These are phyloP conservation scores for Moxostoma hubbsi DNA, from an alignment of 2,797 vertebrate species.

Conservation along the genomic window DNA sequence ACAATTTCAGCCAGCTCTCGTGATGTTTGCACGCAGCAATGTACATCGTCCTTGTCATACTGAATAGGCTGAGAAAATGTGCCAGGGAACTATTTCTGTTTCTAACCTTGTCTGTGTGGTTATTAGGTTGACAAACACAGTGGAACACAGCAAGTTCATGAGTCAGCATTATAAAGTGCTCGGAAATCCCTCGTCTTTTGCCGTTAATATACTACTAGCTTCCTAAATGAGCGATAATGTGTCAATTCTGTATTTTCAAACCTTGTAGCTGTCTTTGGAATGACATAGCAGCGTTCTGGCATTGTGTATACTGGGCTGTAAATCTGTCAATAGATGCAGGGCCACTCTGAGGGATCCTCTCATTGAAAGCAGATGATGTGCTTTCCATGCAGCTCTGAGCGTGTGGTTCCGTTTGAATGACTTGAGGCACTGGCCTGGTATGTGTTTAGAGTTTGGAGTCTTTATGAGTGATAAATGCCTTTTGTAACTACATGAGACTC, in stretches of 20 bases:
- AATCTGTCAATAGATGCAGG: slow-evolving; percentile 9
- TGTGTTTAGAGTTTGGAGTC: slow-evolving; percentile 53
- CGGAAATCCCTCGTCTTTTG: too few relatives aligned
- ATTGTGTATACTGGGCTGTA: too few relatives aligned
- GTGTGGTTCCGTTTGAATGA: slow-evolving; percentile 7
- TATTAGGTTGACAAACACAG: background rate
- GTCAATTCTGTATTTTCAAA: too few relatives aligned
- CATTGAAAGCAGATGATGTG: slow-evolving; percentile 49
- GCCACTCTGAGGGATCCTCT: slow-evolving; percentile 25
- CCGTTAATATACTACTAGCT: too few relatives aligned
- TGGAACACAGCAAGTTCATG: background rate
- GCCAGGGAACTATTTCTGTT: background rate
- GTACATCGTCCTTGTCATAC: background rate
- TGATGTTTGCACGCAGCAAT: background rate
- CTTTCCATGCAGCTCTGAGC: slow-evolving; percentile 33
- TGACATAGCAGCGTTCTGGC: too few relatives aligned
- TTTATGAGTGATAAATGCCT: slow-evolving; percentile 57
- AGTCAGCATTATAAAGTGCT: too few relatives aligned
- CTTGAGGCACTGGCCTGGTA: slow-evolving; percentile 1
- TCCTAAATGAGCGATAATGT: too few relatives aligned
- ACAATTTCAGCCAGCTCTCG: background rate
- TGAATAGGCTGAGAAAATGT: background rate
- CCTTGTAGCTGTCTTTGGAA: too few relatives aligned
- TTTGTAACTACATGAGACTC: slow-evolving; percentile 38
- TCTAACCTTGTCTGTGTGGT: background rate